These are phyloP conservation scores for Muschampia plurimacula DNA, from an alignment of 2,888 invertebrate genomes.

Conservation along the genomic window DNA sequence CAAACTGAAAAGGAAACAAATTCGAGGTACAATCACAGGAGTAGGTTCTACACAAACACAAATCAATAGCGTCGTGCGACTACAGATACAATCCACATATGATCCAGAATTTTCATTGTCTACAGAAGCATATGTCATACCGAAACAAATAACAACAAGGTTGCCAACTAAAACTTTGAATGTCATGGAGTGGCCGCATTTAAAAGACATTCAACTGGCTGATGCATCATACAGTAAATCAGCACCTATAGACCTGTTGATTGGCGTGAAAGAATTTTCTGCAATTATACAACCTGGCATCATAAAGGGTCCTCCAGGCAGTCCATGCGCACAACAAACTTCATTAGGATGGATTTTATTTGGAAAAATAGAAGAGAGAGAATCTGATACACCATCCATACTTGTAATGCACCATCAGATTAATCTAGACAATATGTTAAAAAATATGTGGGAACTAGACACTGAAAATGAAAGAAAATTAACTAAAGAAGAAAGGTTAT, in stretches of 20 bases:
- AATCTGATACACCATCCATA: background rate
- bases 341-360: slow-evolving; percentile 34
- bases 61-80: slow-evolving; percentile 43
- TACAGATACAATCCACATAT: slow-evolving; percentile 32
- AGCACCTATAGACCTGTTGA: background rate
- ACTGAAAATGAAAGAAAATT: background rate
- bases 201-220: background rate
- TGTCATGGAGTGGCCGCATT: background rate
- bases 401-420: background rate
- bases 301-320: slow-evolving; percentile 6
- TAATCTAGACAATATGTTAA: background rate
- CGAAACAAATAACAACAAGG: background rate
- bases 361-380: slow-evolving; percentile 8
- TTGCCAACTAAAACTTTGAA: background rate
- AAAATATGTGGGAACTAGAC: background rate
- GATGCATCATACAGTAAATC: background rate
- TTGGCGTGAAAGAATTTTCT: slow-evolving; percentile 39
- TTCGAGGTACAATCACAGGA: slow-evolving; percentile 9
- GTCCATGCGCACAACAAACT: slow-evolving; percentile 19
- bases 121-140: background rate
- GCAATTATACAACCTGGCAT: slow-evolving; percentile 1
- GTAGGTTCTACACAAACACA: slow-evolving; percentile 37
- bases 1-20: slow-evolving; percentile 1
- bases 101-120: background rate
- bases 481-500: slow-evolving; percentile 1